These are phyloP conservation scores for Alces alces DNA, from an alignment of 2,113 vertebrate species.

Conservation along the genomic window DNA sequence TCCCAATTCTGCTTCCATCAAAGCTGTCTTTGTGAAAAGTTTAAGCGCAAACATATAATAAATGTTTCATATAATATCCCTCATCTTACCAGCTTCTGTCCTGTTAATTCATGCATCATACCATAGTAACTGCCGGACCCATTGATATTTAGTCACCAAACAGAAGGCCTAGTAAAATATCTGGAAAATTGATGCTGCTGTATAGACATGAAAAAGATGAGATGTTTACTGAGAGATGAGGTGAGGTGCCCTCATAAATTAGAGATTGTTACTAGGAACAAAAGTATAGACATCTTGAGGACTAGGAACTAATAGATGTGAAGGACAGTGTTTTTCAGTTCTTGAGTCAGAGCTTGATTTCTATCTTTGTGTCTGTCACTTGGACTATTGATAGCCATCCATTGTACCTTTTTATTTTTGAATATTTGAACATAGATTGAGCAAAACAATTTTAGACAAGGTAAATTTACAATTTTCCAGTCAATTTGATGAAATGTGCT, in stretches of 20 bases:
- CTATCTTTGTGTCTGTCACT: background rate
- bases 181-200: background rate
- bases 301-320: background rate
- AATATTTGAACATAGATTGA: background rate
- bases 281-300: background rate
- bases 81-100: background rate
- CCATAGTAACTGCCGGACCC: background rate
- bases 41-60: background rate
- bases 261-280: background rate
- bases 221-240: background rate
- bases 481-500: background rate
- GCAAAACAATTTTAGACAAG: background rate
- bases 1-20: background rate
- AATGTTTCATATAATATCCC: background rate
- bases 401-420: background rate
- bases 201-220: background rate
- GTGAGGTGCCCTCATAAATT: background rate
- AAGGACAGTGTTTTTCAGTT: background rate
- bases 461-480: background rate
- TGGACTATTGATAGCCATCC: background rate
- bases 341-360: background rate
- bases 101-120: background rate
- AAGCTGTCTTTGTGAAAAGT: background rate
- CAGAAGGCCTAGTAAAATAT: background rate
- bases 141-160: background rate